Evolutionary conservation across 1,140 invertebrate species (phyloP).

Genomic region (Arion vulgaris): DNA sequence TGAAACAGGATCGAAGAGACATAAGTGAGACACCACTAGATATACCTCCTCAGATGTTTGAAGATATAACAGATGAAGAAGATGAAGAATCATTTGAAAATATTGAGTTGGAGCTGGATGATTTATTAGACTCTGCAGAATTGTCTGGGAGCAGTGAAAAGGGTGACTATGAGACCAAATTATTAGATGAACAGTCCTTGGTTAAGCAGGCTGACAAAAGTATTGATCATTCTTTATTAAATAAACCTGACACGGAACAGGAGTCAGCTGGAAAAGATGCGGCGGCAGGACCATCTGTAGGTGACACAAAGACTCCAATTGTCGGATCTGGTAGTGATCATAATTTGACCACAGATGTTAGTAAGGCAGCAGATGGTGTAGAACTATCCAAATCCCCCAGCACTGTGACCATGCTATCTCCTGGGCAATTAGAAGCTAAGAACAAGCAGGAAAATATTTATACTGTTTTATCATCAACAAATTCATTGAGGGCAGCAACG

Average conservation of each 20-base stretch:
- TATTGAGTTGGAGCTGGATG: slow-evolving; percentile 38
- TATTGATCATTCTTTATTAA: neutral
- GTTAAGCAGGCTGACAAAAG: neutral
- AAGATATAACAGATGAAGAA: slow-evolving; percentile 38
- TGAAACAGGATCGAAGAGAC: neutral
- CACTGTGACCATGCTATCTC: neutral
- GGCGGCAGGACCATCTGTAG: neutral
- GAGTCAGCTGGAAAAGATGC: neutral
- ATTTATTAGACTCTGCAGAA: slow-evolving; percentile 25
- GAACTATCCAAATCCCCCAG: neutral
- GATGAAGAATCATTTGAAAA: slow-evolving; percentile 33
- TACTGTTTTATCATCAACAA: neutral
- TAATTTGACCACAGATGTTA: neutral
- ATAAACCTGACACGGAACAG: neutral
- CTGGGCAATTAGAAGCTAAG: neutral
- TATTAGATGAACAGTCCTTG: neutral
- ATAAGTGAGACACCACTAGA: neutral
- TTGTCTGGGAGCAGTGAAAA: slow-evolving; percentile 10
- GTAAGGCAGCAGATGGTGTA: neutral
- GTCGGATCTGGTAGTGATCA: neutral
- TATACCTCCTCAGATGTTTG: slow-evolving; percentile 28
- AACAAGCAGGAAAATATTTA: neutral
- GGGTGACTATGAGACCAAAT: neutral
- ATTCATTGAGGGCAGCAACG: neutral
- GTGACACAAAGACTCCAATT: neutral